Conservation (phyloP, 2,797 vertebrate genomes). For the Serranus cabrilla region DNA sequence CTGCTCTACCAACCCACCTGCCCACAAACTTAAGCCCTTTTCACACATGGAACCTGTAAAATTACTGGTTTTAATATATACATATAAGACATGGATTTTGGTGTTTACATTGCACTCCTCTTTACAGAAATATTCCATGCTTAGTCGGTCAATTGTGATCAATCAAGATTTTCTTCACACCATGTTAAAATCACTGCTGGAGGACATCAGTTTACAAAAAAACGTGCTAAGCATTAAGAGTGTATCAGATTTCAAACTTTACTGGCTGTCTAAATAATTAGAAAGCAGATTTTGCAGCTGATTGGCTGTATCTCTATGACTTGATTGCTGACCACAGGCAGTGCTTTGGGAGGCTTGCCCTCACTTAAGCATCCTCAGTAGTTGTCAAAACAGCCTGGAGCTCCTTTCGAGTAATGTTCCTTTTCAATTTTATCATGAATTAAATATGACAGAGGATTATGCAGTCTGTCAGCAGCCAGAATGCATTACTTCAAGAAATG, state of each 20-base stretch:
- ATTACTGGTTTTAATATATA: background rate
- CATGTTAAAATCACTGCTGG: background rate
- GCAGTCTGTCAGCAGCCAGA: background rate
- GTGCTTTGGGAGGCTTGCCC: background rate
- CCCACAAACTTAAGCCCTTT: constrained; percentile 66
- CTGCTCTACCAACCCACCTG: constrained; percentile 50
- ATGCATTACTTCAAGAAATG: background rate
- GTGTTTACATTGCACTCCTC: background rate
- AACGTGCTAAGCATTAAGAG: background rate
- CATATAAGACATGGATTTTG: background rate
- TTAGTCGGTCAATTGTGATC: background rate
- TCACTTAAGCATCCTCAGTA: background rate
- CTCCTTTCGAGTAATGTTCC: background rate
- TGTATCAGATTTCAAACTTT: background rate
- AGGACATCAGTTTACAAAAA: background rate
- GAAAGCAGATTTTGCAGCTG: background rate
- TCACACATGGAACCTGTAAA: constrained; percentile 42
- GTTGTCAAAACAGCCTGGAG: background rate
- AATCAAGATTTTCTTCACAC: background rate
- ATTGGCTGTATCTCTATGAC: background rate
- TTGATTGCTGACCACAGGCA: background rate
- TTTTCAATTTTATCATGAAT: background rate
- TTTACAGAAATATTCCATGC: background rate
- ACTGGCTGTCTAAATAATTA: background rate
- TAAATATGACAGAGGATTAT: background rate